phyloP scores from a whole-genome alignment of 2,113 vertebrate genomes.

The Mirza zaza region DNA sequence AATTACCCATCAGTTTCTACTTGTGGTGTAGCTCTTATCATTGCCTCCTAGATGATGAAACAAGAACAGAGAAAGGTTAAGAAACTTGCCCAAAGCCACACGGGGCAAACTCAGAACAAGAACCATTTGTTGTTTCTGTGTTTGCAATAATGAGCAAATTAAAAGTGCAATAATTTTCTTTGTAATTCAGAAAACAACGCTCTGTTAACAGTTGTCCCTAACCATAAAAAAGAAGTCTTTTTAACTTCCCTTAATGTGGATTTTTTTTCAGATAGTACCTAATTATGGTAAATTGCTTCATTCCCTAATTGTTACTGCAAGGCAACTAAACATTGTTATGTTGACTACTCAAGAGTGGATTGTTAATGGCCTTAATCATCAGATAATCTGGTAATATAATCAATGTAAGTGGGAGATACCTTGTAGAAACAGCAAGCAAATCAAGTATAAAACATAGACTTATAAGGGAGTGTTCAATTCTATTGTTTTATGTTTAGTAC shows the following conservation, averaged over 20 bases:
- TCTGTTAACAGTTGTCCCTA: constrained; percentile 79
- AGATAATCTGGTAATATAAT: constrained; percentile 86
- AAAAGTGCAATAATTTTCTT: constrained; percentile 79
- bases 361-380: constrained; percentile 87
- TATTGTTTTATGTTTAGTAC: neutral
- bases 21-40: constrained; percentile 17
- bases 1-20: constrained; percentile 46
- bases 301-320: constrained; percentile 88
- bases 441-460: constrained; percentile 51
- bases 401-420: constrained; percentile 78
- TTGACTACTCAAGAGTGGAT: constrained; percentile 86
- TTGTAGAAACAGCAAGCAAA: constrained; percentile 77
- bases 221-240: constrained; percentile 80
- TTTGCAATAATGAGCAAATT: constrained; percentile 73
- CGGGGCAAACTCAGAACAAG: neutral
- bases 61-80: constrained; percentile 51
- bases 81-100: constrained; percentile 49
- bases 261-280: constrained; percentile 84
- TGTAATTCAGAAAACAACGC: constrained; percentile 62
- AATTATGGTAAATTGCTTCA: constrained; percentile 88
- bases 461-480: neutral
- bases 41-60: constrained; percentile 39
- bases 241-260: constrained; percentile 84
- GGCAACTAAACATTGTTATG: constrained; percentile 86
- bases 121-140: constrained; percentile 74